These are phyloP conservation scores for Drosophila niveifrons DNA, from an alignment of 2,888 invertebrate genomes.

Conservation along the genomic window DNA sequence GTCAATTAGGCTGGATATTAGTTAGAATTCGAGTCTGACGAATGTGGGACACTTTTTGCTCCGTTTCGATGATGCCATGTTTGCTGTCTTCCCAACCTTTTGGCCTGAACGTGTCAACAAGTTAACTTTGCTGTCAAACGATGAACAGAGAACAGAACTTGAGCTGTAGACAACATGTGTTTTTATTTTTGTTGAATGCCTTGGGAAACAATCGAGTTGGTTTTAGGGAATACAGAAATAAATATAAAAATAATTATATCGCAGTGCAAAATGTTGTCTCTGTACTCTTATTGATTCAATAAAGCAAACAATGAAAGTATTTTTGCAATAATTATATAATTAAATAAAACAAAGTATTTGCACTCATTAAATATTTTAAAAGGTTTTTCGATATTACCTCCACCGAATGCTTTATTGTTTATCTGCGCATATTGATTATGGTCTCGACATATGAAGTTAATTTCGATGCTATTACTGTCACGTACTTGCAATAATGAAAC, in stretches of 20 bases:
- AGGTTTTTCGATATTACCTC: background rate
- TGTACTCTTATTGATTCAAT: background rate
- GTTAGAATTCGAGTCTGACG: background rate
- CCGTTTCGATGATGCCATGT: background rate
- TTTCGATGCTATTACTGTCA: slow-evolving; percentile 17
- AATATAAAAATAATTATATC: no score
- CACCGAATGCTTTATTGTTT: background rate
- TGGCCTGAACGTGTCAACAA: slow-evolving; percentile 6
- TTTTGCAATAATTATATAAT: background rate
- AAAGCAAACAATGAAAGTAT: background rate
- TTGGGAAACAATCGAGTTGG: background rate
- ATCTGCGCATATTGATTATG: background rate
- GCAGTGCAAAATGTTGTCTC: no score
- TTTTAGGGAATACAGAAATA: background rate
- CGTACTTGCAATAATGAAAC: slow-evolving; percentile 14
- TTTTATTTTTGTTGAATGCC: background rate
- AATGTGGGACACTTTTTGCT: background rate
- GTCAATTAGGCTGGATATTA: slow-evolving; percentile 8
- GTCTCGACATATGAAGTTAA: background rate
- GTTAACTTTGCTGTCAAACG: slow-evolving; percentile 5
- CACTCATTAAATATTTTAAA: background rate
- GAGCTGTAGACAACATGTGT: background rate
- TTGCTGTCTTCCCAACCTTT: background rate
- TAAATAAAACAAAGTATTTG: background rate
- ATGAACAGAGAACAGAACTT: background rate